A percentile compares a stretch with the other conserved stretches of the same genome.
Conservation (phyloP, 2,797 vertebrate genomes). For the Channallabes apus region DNA sequence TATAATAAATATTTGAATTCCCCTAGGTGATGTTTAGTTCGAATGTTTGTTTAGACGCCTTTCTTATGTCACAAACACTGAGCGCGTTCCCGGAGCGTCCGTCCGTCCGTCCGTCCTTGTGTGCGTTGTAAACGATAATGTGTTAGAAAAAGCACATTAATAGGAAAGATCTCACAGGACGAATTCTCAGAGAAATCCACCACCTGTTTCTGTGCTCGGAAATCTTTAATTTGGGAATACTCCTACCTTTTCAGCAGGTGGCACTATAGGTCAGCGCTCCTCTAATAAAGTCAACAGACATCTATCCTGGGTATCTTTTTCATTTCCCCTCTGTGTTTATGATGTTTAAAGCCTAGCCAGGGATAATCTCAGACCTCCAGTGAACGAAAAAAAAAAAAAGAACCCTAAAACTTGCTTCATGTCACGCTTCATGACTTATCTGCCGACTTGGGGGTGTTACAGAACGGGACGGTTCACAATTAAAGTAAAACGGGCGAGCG, state of each 20-base stretch:
- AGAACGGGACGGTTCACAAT: conserved; percentile 68
- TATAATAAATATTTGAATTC: not conserved
- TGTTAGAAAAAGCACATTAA: not conserved
- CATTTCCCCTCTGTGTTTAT: not conserved
- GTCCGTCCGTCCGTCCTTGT: not conserved
- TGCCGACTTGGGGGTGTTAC: conserved; percentile 51
- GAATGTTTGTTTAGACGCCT: not conserved
- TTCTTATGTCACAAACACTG: no score
- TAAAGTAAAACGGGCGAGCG: conserved; percentile 71
- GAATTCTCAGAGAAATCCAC: not conserved
- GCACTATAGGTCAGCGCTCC: conserved; percentile 54
- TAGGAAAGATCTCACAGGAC: not conserved
- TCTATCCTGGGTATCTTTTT: conserved; percentile 12
- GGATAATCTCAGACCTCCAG: conserved; percentile 14
- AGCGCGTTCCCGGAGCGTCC: not conserved
- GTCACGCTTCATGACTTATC: conserved; percentile 52
- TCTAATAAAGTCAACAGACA: not conserved
- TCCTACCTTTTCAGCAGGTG: conserved; percentile 65
- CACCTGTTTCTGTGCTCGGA: not conserved
- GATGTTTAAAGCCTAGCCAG: conserved; percentile 41
- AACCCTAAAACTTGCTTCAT: conserved; percentile 41
- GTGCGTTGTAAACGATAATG: not conserved
- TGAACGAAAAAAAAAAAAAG: not conserved
- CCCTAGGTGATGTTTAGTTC: not conserved
- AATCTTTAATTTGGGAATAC: conserved; percentile 15